Conservation (phyloP, 2,888 invertebrate genomes). For the Epinotia brunnichana region DNA sequence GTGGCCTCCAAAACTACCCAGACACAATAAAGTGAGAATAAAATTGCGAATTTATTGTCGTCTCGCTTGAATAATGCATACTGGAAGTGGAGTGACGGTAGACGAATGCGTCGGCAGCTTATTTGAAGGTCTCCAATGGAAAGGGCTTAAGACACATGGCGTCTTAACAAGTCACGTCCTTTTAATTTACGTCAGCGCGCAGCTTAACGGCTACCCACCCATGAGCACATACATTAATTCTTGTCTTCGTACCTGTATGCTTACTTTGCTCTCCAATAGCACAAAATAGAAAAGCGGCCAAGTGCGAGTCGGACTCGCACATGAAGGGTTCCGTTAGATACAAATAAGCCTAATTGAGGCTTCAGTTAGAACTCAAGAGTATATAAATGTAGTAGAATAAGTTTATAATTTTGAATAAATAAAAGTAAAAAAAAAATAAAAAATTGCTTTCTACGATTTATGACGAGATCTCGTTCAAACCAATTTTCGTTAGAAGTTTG, state of each 20-base stretch:
- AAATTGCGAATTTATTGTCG: constrained; percentile 42
- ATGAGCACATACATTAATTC: constrained; percentile 6
- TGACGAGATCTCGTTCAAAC: too few relatives aligned
- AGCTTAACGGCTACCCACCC: constrained; percentile 3
- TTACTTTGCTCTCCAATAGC: not conserved
- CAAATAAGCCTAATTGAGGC: too few relatives aligned
- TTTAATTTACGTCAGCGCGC: not conserved
- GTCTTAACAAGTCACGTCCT: not conserved
- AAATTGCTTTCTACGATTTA: too few relatives aligned
- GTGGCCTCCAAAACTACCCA: constrained; percentile 25
- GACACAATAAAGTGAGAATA: constrained; percentile 40
- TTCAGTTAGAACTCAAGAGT: too few relatives aligned
- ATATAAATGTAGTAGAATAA: too few relatives aligned
- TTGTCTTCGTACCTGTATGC: not conserved
- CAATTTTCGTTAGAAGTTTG: too few relatives aligned
- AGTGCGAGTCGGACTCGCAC: too few relatives aligned
- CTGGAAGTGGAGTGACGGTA: constrained; percentile 31
- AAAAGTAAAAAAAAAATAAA: too few relatives aligned
- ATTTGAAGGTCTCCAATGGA: constrained; percentile 23
- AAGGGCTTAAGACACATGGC: not conserved
- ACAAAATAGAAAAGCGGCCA: too few relatives aligned
- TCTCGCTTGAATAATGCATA: constrained; percentile 40
- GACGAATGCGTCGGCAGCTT: constrained; percentile 35
- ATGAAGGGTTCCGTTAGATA: too few relatives aligned
- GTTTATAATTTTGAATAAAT: too few relatives aligned